Conservation (phyloP, 2,888 invertebrate species). For the Prosapia bicincta region DNA sequence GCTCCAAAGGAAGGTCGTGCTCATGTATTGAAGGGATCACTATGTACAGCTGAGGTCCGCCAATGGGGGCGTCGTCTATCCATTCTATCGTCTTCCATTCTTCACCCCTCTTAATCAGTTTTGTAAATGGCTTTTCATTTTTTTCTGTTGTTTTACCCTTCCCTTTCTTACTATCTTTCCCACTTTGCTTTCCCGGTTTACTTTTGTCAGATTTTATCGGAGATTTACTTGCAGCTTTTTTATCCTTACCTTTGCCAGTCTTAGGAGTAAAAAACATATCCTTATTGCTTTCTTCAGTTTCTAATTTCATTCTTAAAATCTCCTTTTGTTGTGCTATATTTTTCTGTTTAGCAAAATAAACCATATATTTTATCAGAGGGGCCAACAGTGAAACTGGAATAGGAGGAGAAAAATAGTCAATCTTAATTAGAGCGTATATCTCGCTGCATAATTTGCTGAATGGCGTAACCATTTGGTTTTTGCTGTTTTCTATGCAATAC, state of each 20-base stretch:
- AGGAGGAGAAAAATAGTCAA: background rate
- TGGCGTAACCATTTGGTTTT: background rate
- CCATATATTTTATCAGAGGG: constrained; percentile 5
- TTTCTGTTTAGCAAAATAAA: background rate
- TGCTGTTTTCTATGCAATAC: constrained; percentile 11
- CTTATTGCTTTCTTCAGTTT: background rate
- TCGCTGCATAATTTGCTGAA: constrained; percentile 22
- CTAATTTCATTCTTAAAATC: background rate
- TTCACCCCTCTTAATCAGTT: constrained; percentile 52
- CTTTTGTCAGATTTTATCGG: background rate
- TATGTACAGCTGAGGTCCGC: constrained; percentile 55
- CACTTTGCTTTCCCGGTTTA: background rate
- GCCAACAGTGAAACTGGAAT: constrained; percentile 21
- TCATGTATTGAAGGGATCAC: constrained; percentile 52
- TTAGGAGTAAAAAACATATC: background rate
- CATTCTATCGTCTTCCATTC: constrained; percentile 55
- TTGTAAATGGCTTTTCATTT: constrained; percentile 51
- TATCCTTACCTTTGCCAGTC: background rate
- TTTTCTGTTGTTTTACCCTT: constrained; percentile 34
- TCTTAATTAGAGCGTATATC: constrained; percentile 14
- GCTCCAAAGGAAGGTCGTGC: constrained; percentile 38
- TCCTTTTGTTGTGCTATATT: background rate
- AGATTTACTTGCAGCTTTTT: background rate
- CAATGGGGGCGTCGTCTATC: constrained; percentile 52
- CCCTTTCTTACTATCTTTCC: background rate